Evolutionary conservation across 2,888 invertebrate genomes (phyloP), one percentile per base, ranked within the genome.

Genomic region (Nasonia oneida): DNA sequence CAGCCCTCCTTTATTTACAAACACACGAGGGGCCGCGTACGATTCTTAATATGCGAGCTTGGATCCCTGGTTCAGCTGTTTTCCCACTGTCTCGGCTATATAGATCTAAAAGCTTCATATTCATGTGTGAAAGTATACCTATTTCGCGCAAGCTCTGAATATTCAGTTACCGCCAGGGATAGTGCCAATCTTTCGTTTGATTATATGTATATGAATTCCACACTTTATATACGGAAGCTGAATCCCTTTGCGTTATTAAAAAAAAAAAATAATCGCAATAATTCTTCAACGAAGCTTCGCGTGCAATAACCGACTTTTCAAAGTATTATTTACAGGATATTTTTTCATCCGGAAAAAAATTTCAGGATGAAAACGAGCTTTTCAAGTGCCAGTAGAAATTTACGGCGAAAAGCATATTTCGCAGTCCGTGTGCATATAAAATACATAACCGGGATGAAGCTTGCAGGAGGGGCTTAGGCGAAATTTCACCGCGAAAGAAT

Each of bases 401-500:
- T 23, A 8, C 29, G 64, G 61, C 23, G 15, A 23, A 15, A 3
- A 47, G 61, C 61, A 67, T 67, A 67, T 33, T 29, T 12, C 42
- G 57, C 15, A n/a, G 50, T 81, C 47, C 29, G 67, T 53, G 50
- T 29, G 50, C 50, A 39, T 47, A 77, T 37, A 37, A 4, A 37
- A 37, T 37, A 37, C 37, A 78, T 14, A 14, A 50, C 29, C 2
- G 15, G 1, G 47, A 53, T 12, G 15, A 76, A 18, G 12, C n/a
- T 8, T 18, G 12, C 12, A 37, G 14, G 3, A 8, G 14, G 1
- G 70, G 71, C 42, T 23, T 29, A 3, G n/a, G 10, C 23, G 18
- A 73, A 73, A 73, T 73, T 73, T 73, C 73, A n/a, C 73, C 50
- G 15, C n/a, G 67, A 15, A 83, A 83, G 77, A 78, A 83, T 83